phyloP scores from a whole-genome alignment of 1,140 invertebrate genomes.

The Drosophila lini region DNA sequence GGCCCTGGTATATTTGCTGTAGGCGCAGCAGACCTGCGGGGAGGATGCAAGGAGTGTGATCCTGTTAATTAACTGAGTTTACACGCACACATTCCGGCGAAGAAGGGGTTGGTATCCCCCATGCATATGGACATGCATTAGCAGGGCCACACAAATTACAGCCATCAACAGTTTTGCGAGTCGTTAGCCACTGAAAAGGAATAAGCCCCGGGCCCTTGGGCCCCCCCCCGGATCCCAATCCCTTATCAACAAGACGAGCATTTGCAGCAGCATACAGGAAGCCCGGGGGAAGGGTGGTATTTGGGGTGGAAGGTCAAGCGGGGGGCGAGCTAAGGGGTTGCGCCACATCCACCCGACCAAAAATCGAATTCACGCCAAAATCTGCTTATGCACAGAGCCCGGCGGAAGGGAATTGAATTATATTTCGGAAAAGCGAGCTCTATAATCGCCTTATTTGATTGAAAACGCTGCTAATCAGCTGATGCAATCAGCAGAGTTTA shows the following conservation, averaged over 20 bases:
- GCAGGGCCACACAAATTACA: slow-evolving; percentile 56
- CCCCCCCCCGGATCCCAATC: slow-evolving; percentile 18
- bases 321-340: slow-evolving; percentile 29
- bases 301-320: neutral
- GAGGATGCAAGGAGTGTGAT: slow-evolving; percentile 21
- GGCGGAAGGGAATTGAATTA: neutral
- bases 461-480: slow-evolving; percentile 16
- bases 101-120: neutral
- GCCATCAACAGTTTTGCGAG: slow-evolving; percentile 67
- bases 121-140: slow-evolving; percentile 25
- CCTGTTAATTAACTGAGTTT: slow-evolving; percentile 67
- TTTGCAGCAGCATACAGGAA: slow-evolving; percentile 37
- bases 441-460: slow-evolving; percentile 26
- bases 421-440: neutral
- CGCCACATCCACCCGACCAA: slow-evolving; percentile 32
- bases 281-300: neutral
- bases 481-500: slow-evolving; percentile 9
- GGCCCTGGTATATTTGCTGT: slow-evolving; percentile 94
- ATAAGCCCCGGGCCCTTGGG: slow-evolving; percentile 18
- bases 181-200: slow-evolving; percentile 53
- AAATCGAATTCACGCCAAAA: slow-evolving; percentile 29
- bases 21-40: slow-evolving; percentile 92
- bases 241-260: slow-evolving; percentile 53
- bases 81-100: neutral
- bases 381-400: slow-evolving; percentile 25